phyloP scores from a whole-genome alignment of 1,140 invertebrate species.

The Scylla paramamosain region DNA sequence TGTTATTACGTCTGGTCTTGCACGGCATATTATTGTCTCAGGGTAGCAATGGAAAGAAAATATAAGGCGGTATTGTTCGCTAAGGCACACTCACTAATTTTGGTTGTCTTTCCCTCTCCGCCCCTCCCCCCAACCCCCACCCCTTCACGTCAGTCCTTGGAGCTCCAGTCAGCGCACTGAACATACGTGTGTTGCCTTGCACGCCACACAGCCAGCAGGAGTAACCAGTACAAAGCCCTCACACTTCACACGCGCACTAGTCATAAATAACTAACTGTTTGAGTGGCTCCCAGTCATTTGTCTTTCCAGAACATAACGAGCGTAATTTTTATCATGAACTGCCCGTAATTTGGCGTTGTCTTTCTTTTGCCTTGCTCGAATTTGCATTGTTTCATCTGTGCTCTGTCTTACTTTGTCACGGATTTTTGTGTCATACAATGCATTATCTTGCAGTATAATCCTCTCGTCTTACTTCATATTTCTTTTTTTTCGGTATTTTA shows the following conservation, averaged over 20 bases:
- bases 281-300: neutral
- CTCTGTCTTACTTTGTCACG: neutral
- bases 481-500: too few species aligned
- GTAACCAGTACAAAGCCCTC: neutral
- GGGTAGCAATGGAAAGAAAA: too few species aligned
- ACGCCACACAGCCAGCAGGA: neutral
- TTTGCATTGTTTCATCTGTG: neutral
- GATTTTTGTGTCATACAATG: neutral
- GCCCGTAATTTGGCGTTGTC: neutral
- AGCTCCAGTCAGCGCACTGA: too few species aligned
- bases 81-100: too few species aligned
- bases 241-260: neutral
- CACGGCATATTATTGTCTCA: too few species aligned
- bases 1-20: too few species aligned
- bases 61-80: too few species aligned
- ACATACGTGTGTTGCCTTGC: too few species aligned
- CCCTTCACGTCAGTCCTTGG: too few species aligned
- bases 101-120: too few species aligned
- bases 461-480: neutral
- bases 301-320: slow-evolving; percentile 1
- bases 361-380: neutral
- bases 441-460: neutral
- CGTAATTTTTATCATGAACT: neutral
- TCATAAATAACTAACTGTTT: neutral
- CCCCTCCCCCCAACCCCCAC: too few species aligned